Evolutionary conservation across 2,888 invertebrate species (phyloP).

Genomic region (Hybos culiciformis): DNA sequence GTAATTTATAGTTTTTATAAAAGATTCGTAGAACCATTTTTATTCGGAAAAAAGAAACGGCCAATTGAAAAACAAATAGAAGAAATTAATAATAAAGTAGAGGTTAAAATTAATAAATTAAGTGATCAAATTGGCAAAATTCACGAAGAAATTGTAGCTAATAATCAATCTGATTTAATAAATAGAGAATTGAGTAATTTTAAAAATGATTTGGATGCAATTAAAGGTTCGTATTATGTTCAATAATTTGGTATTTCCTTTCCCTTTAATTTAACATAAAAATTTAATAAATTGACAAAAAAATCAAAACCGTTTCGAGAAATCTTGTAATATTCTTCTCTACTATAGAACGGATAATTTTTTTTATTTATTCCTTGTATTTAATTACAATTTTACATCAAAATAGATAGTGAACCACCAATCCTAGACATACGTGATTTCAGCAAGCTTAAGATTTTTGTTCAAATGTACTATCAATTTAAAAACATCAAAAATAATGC

Average conservation of each 20-base stretch:
- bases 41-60: constrained; percentile 57
- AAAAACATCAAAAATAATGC: no score
- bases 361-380: no score
- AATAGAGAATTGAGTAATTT: constrained; percentile 50
- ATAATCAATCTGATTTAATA: constrained; percentile 33
- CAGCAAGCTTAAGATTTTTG: no score
- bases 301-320: no score
- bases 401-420: no score
- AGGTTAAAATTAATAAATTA: constrained; percentile 43
- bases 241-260: neutral
- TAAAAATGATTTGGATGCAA: constrained; percentile 54
- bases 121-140: constrained; percentile 51
- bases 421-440: no score
- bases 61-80: constrained; percentile 50
- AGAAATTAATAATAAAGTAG: constrained; percentile 53
- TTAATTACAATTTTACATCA: no score
- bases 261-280: no score
- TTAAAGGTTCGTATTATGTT: constrained; percentile 67
- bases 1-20: constrained; percentile 69
- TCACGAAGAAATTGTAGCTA: constrained; percentile 47
- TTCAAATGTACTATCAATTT: no score
- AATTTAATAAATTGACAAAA: no score
- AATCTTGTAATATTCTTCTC: no score
- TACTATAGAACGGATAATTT: no score
- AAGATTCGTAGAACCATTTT: constrained; percentile 48